These are phyloP conservation scores for Colistium nudipinnis DNA, from an alignment of 2,113 vertebrate genomes.

Conservation along the genomic window DNA sequence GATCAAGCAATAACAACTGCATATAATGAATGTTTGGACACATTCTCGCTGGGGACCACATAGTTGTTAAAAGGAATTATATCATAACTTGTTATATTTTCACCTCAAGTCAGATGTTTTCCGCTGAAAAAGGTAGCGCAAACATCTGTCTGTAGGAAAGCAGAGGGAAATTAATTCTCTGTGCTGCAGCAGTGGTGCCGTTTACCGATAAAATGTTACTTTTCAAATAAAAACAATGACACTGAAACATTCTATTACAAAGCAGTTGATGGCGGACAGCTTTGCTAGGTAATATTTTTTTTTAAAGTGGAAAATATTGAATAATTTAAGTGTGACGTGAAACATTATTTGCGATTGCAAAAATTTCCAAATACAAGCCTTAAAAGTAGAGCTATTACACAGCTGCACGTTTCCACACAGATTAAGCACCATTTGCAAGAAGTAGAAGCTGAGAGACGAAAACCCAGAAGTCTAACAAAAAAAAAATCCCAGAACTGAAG, in stretches of 20 bases:
- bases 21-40: background rate
- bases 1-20: background rate
- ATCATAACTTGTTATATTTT: constrained; percentile 8
- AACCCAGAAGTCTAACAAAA: background rate
- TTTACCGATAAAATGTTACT: constrained; percentile 41
- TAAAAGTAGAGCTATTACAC: background rate
- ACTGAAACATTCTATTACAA: constrained; percentile 27
- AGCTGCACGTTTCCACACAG: background rate
- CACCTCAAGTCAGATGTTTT: constrained; percentile 17
- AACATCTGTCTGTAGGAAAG: constrained; percentile 30
- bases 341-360: background rate
- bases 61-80: constrained; percentile 7
- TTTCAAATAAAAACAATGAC: constrained; percentile 43
- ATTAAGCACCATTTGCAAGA: background rate
- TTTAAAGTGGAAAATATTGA: background rate
- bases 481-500: background rate
- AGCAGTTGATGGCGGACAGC: constrained; percentile 2
- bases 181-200: background rate
- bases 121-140: constrained; percentile 10
- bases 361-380: too few relatives aligned
- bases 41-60: background rate
- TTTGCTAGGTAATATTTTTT: background rate
- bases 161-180: constrained; percentile 11
- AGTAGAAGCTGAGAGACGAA: background rate
- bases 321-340: background rate